Conservation (phyloP, 2,797 vertebrate genomes). For the Dromococcyx pavoninus region DNA sequence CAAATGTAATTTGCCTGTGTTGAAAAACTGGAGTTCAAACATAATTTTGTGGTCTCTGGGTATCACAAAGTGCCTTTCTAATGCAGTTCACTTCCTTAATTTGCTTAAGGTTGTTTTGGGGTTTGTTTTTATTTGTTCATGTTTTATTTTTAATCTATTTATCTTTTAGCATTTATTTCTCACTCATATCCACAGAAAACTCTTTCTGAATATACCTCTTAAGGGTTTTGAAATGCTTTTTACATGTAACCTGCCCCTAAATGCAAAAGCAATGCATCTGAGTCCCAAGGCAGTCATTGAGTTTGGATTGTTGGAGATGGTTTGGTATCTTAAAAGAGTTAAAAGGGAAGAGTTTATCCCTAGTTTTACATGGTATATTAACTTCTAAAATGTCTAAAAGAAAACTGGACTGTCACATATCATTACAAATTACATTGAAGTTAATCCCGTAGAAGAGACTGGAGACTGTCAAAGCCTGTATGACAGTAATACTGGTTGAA, state of each 20-base stretch:
- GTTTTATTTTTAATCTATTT: background rate
- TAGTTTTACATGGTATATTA: background rate
- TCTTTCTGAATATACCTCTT: background rate
- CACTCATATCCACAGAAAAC: background rate
- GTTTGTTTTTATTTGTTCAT: background rate
- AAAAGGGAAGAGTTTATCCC: background rate
- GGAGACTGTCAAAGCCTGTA: background rate
- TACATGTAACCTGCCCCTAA: background rate
- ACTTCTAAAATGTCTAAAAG: background rate
- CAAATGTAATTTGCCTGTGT: background rate
- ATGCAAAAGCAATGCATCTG: background rate
- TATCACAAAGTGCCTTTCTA: background rate
- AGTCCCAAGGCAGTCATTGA: background rate
- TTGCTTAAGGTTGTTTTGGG: background rate
- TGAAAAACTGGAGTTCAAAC: background rate
- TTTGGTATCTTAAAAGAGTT: background rate
- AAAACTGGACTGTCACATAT: conserved; percentile 5
- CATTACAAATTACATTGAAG: background rate
- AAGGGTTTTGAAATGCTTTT: background rate
- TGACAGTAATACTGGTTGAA: background rate
- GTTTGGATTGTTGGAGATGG: background rate
- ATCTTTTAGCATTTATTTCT: background rate
- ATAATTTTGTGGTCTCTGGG: background rate
- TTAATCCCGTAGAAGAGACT: background rate
- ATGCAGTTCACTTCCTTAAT: background rate